phyloP scores from a whole-genome alignment of 2,113 vertebrate genomes.

The Aix galericulata region DNA sequence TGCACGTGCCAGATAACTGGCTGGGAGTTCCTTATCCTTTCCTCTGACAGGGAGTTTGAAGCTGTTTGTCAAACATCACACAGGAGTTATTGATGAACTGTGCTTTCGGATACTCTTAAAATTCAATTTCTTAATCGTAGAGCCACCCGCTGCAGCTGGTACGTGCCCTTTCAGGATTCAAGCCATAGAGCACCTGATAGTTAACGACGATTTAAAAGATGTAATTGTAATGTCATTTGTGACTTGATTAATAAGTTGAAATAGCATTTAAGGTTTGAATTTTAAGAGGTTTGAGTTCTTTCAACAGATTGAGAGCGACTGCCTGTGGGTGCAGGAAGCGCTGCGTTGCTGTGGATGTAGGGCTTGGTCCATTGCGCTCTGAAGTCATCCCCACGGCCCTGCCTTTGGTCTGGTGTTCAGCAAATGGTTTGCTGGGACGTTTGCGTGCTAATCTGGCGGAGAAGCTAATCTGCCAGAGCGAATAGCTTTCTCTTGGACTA shows the following conservation, averaged over 20 bases:
- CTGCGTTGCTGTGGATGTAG: background rate
- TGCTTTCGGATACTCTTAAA: background rate
- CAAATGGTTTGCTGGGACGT: background rate
- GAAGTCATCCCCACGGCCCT: background rate
- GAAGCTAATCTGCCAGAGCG: fast-evolving
- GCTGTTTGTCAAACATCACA: background rate
- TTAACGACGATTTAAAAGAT: background rate
- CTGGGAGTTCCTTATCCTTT: background rate
- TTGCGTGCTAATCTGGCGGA: background rate
- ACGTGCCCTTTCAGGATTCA: background rate
- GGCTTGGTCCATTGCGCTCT: background rate
- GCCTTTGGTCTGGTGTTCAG: background rate
- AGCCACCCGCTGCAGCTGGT: background rate
- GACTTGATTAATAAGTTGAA: background rate
- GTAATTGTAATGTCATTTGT: background rate
- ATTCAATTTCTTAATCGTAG: background rate
- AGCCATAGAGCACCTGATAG: background rate
- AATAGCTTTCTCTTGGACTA: background rate
- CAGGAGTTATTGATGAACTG: background rate
- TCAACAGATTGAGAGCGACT: background rate
- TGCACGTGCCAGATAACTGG: background rate
- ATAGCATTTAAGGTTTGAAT: background rate
- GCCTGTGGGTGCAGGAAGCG: fast-evolving
- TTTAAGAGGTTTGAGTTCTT: background rate
- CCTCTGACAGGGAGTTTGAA: background rate